Conservation (phyloP, 2,888 invertebrate genomes). For the Cetonia aurata region DNA sequence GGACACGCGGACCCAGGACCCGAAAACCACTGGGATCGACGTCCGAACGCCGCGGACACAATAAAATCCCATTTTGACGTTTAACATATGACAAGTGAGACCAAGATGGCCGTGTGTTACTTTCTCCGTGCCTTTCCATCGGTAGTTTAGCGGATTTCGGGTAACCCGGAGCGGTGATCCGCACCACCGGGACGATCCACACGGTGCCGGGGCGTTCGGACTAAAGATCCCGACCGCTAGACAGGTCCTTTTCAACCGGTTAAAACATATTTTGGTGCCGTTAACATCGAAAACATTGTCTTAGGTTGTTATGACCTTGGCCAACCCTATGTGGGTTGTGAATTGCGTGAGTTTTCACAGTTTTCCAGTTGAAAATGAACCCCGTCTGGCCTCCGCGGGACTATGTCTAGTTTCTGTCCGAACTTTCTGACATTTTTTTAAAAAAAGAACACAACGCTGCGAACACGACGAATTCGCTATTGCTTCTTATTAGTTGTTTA, state of each 20-base stretch:
- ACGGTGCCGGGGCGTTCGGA: conserved; percentile 38
- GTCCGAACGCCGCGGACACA: conserved; percentile 37
- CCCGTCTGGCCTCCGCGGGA: conserved; percentile 34
- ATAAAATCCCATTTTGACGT: conserved; percentile 45
- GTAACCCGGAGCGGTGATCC: conserved; percentile 20
- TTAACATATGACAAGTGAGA: conserved; percentile 52
- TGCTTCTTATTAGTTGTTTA: conserved; percentile 37
- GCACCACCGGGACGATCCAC: conserved; percentile 13
- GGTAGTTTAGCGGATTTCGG: conserved; percentile 33
- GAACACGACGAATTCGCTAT: conserved; percentile 26
- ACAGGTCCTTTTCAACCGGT: conserved; percentile 36
- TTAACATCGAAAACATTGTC: conserved; percentile 59
- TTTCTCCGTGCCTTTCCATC: conserved; percentile 47
- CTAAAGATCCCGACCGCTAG: conserved; percentile 15
- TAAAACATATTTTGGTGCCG: conserved; percentile 30
- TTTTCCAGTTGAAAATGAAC: conserved; percentile 41
- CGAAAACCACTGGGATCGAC: conserved; percentile 43
- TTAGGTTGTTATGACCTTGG: conserved; percentile 65
- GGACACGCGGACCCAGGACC: conserved; percentile 28
- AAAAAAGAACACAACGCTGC: conserved; percentile 22
- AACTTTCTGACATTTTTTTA: conserved; percentile 30
- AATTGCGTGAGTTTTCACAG: conserved; percentile 51
- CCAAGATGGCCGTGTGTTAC: conserved; percentile 51
- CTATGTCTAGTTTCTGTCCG: conserved; percentile 31
- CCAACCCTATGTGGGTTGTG: conserved; percentile 65